Base-by-base conservation (phyloP, 35 echinoderm and acorn worm species). In the Lytechinus variegatus region DNA sequence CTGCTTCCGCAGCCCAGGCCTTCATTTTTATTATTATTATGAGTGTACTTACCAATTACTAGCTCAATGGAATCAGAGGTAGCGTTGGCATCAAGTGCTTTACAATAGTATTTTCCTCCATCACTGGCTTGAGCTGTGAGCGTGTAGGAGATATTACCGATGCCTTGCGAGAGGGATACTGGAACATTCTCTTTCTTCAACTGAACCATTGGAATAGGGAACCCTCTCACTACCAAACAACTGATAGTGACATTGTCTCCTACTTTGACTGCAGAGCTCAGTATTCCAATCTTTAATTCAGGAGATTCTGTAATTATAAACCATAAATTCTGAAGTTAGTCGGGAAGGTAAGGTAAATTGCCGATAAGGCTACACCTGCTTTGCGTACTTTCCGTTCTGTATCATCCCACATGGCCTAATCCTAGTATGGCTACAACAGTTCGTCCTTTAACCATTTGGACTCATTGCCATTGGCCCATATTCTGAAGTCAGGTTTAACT, bases 211-310 rank as follows among this genome's bases (percentile, higher is more conserved):
- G 92, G 92, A 27, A 24, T 93, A 24, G 92, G 92, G 54, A 10
- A 10, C 1, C 92, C 92, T 55, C 55, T 93, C 9, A 54, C 53
- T 14, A 54, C 4, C 5, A 33, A 54, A 27, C 92, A 93, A 9
- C 9, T 93, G 27, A 93, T 93, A 4, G 92, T 55, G 3, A 93
- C 92, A 93, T 93, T 93, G 3, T 57, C 92, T 10, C 92, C 92
- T 10, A 10, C 92, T 13, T 93, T 55, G n/a, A 93, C 92, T 5
- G 55, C 66, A n/a, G 6, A 24, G 66, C n/a, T 16, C 19, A n/a
- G 6, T 14, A 93, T 93, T 9, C 52, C 53, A 54, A 93, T 93
- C 27, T 10, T 57, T 14, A 93, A 33, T 27, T 57, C 24, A 6
- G 92, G 92, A 27, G 4, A 9, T 10, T 93, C 92, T 93, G 92